Evolutionary conservation across 2,888 invertebrate genomes (phyloP).

Genomic region (Mycalesis mineus): DNA sequence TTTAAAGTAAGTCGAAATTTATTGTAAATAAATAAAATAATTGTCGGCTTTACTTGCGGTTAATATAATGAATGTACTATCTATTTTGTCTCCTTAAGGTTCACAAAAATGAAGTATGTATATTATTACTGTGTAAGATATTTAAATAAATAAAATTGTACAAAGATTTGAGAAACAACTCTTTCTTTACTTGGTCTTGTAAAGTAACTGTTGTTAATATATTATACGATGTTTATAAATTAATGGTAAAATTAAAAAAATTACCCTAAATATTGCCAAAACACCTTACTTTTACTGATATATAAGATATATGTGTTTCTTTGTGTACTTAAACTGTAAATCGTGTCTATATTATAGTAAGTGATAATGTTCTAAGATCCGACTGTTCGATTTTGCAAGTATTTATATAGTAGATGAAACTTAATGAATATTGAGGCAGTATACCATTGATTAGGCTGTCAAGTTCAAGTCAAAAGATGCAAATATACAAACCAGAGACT

Average conservation of each 20-base stretch:
- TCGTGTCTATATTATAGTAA: not conserved
- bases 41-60: not conserved
- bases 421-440: too few relatives aligned
- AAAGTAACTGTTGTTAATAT: not conserved
- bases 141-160: not conserved
- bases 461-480: too few relatives aligned
- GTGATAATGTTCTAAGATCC: too few relatives aligned
- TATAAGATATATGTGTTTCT: not conserved
- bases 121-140: not conserved
- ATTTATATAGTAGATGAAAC: too few relatives aligned
- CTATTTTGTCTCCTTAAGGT: not conserved
- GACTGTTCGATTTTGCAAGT: too few relatives aligned
- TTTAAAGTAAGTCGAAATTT: conserved; percentile 12
- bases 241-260: not conserved
- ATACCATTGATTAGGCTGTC: too few relatives aligned
- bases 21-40: conserved; percentile 20
- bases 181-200: not conserved
- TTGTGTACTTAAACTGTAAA: not conserved
- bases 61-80: not conserved
- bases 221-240: not conserved
- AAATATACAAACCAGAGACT: too few relatives aligned
- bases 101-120: not conserved
- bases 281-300: not conserved
- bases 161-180: not conserved
- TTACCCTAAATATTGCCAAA: not conserved